Base-by-base conservation (phyloP, 2,888 invertebrate genomes). In the Drosophila percnosoma region DNA sequence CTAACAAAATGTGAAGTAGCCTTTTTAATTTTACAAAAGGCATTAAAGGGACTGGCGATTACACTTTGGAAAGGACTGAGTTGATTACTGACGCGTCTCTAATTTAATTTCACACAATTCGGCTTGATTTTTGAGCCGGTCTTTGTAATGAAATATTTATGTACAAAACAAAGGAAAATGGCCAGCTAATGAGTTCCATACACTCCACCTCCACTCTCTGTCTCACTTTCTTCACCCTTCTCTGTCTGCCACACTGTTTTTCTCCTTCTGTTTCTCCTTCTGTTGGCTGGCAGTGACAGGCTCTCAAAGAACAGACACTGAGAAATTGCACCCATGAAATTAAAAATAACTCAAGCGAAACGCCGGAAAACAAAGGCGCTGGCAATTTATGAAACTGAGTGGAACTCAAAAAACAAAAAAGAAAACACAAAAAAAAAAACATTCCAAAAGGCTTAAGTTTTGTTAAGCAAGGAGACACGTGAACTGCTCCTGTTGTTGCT, bases 341-440 rank as follows among this genome's bases (percentile, higher is more conserved):
- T 86, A 86, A 86, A 86, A 86, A 86, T 86, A 86, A 87, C 89
- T 89, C 89, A 84, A 82, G 83, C 88, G 83, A 87, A 85, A 82
- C 70, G 85, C 71, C 71, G 61, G 66, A 82, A 89, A 85, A 87
- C 89, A 85, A 85, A 87, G 64, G 89, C 54, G 67, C 52, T 52
- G 63, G 84, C 89, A 83, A 89, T 87, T 89, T 89, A 85, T 85
- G 87, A 85, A 87, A 73, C 89, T 54, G 53, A 59, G 61, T 57
- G 66, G 58, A 34, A 45, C 65, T 48, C 54, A 45, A 70, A 58
- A 70, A 55, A 66, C 40, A 33, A 52, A 33, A 59, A 58, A 54
- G 72, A 73, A 51, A 59, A 51, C 51, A 55, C 24, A 24, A 24
- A 29, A 27, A 45, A 59, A 48, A 65, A 45, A 67, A 69, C n/a